phyloP scores from a whole-genome alignment of 2,888 invertebrate genomes.

The Apomyelois bistriatella region DNA sequence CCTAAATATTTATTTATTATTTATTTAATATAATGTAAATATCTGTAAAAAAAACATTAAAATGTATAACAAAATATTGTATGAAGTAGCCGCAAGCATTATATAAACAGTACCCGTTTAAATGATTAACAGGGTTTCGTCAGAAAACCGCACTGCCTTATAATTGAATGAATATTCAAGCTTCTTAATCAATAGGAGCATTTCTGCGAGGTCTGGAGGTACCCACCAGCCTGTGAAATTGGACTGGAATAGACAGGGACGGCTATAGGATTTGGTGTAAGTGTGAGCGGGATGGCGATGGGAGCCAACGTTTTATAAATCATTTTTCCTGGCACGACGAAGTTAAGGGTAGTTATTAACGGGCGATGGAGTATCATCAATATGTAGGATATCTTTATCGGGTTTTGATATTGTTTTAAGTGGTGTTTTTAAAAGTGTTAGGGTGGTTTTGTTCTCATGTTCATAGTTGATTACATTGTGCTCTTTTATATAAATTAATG shows the following conservation, averaged over 20 bases:
- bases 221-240: conserved; percentile 75
- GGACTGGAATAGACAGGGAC: conserved; percentile 61
- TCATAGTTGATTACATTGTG: no score
- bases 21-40: no score
- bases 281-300: conserved; percentile 41
- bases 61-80: not conserved
- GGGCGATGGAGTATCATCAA: conserved; percentile 20
- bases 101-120: conserved; percentile 29
- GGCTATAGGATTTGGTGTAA: conserved; percentile 23
- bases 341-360: conserved; percentile 50
- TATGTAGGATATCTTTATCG: not conserved
- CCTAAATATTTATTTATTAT: no score
- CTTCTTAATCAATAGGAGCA: conserved; percentile 76
- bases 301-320: conserved; percentile 69
- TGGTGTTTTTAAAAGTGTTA: no score
- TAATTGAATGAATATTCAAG: conserved; percentile 79
- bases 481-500: no score
- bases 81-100: conserved; percentile 8
- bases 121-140: conserved; percentile 53
- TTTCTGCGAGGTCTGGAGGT: conserved; percentile 64
- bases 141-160: conserved; percentile 59
- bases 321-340: conserved; percentile 70
- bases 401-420: not conserved
- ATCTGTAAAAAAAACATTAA: not conserved
- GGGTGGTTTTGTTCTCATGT: not conserved